These are phyloP conservation scores for Balaenoptera acutorostrata DNA, from an alignment of 2,113 vertebrate genomes.

Conservation along the genomic window DNA sequence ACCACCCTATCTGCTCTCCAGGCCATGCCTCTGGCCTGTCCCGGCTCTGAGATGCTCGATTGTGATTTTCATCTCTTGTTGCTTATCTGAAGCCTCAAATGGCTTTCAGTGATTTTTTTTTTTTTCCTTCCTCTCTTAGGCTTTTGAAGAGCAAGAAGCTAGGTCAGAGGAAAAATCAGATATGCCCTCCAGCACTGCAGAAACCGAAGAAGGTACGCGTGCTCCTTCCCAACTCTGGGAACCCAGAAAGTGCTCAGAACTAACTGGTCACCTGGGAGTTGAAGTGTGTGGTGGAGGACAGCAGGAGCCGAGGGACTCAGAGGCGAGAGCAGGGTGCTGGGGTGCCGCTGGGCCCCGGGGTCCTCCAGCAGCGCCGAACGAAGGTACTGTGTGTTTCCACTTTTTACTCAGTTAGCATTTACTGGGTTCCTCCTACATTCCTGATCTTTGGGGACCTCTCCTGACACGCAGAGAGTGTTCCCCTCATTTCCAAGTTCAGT, in stretches of 20 bases:
- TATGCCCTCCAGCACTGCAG: slow-evolving; percentile 54
- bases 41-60: neutral
- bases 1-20: neutral
- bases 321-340: neutral
- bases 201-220: slow-evolving; percentile 72
- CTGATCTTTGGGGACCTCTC: neutral
- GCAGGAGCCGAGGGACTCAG: neutral
- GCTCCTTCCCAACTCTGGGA: neutral
- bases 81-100: neutral
- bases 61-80: neutral
- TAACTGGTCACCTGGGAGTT: neutral
- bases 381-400: neutral
- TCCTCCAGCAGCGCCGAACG: rapidly evolving
- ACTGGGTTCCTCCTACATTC: neutral
- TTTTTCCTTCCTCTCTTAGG: slow-evolving; percentile 57
- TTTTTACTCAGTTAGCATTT: neutral
- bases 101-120: slow-evolving; percentile 32
- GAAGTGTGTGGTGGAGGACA: neutral
- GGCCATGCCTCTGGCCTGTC: neutral
- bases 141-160: slow-evolving; percentile 68
- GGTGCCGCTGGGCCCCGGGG: neutral
- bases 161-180: slow-evolving; percentile 55
- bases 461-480: neutral
- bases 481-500: neutral
- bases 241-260: neutral